Evolutionary conservation across 35 echinoderm and acorn worm genomes (phyloP), one percentile per base, ranked within the genome.

Genomic region (Holothuria glaberrima): DNA sequence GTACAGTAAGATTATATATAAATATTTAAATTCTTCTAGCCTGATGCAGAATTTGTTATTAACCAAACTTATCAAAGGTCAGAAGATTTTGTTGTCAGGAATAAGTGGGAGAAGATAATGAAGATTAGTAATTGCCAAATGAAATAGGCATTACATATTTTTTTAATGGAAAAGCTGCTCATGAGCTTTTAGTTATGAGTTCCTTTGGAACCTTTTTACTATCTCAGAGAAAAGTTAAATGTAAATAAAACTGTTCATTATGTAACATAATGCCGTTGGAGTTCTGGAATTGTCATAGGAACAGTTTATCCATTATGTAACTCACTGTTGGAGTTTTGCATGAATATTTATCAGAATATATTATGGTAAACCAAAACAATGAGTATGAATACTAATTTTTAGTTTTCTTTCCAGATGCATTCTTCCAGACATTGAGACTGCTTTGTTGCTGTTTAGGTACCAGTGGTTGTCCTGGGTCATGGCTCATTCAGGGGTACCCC

Each of bases 361-460:
- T 69, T 69, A 16, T 69, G 25, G 66, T 69, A 30, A 16, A 27
- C 9, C 2, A 2, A 69, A 69, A 12, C 25, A 19, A 6, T 33
- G 25, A 30, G 66, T 69, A 25, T 69, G 9, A 16, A 30, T 69
- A 69, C 66, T 69, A 33, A 30, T 69, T 33, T 69, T 4, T 26
- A 69, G 66, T 69, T 69, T 69, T 69, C 66, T 69, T 69, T 69
- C 25, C 66, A 69, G 66, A 69, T 69, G 66, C 31, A 69, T 69
- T 69, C 31, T 33, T 69, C 66, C 66, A 69, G 66, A 21, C 66
- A 69, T 69, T 69, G 66, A 69, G 25, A 21, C 31, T 69, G 25
- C 66, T 27, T 69, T 27, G 25, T 69, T 27, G 25, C 66, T 69
- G 25, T 25, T 69, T 69, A 27, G 25, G 31, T 69, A 25, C 25